Evolutionary conservation across 2,888 invertebrate genomes (phyloP).

Genomic region (Drosophila incognita): DNA sequence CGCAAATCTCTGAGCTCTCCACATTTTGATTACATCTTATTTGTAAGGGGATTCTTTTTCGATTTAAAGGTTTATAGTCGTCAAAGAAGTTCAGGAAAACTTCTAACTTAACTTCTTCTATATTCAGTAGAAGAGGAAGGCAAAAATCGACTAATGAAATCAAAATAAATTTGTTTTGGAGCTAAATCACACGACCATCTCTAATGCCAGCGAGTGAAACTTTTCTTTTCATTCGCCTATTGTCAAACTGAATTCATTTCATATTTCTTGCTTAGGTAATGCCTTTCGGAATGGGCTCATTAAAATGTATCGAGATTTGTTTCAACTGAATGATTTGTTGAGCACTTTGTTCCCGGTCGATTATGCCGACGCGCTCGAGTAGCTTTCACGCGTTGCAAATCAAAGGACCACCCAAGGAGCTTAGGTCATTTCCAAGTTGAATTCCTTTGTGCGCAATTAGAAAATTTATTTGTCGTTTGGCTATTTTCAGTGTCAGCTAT

Average conservation of each 20-base stretch:
- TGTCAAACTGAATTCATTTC: conserved; percentile 33
- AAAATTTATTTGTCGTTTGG: conserved; percentile 44
- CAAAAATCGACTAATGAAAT: not conserved
- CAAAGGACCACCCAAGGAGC: conserved; percentile 21
- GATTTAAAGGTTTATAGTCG: not conserved
- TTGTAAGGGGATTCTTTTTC: not conserved
- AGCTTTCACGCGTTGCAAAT: conserved; percentile 57
- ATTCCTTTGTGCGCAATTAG: conserved; percentile 69
- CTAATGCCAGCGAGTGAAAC: conserved; percentile 12
- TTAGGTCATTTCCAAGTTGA: conserved; percentile 13
- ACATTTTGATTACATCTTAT: not conserved
- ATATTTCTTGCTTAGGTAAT: conserved; percentile 33
- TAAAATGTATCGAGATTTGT: conserved; percentile 66
- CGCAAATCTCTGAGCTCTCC: not conserved
- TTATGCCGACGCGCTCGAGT: conserved; percentile 45
- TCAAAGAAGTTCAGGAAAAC: not conserved
- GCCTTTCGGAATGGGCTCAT: conserved; percentile 58
- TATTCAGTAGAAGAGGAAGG: not conserved
- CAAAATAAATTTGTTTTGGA: not conserved
- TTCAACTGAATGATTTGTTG: conserved; percentile 54
- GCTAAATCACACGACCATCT: conserved; percentile 13
- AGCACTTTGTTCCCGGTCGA: conserved; percentile 55
- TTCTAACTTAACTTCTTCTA: too few species aligned
- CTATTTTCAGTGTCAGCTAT: not conserved
- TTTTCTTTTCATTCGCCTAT: conserved; percentile 25